Percentiles rank a stretch among this genome's conserved stretches.
Evolutionary conservation across 2,797 vertebrate species (phyloP).

Genomic region (Phataginus tricuspis): DNA sequence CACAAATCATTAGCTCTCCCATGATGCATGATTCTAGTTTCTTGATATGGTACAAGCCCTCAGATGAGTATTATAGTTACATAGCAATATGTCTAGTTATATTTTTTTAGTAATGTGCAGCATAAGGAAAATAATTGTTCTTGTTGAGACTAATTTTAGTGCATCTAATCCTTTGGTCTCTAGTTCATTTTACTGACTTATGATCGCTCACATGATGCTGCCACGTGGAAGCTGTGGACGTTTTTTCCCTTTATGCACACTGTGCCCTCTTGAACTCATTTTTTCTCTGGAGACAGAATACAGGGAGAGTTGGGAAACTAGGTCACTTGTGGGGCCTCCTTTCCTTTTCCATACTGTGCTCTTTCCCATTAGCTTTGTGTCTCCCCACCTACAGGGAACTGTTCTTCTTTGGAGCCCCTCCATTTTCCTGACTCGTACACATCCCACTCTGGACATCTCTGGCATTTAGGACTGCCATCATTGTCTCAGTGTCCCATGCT

Average conservation of each 20-base stretch:
- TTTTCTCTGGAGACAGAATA: neutral
- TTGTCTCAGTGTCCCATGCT: neutral
- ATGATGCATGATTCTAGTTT: neutral
- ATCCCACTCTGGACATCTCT: neutral
- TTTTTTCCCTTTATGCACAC: neutral
- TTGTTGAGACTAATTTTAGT: neutral
- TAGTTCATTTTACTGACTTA: neutral
- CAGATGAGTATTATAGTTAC: neutral
- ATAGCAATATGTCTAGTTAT: neutral
- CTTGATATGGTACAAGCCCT: neutral
- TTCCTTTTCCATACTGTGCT: conserved; percentile 8
- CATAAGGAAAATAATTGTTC: neutral
- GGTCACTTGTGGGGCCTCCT: neutral
- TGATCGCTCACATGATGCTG: neutral
- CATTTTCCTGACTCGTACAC: neutral
- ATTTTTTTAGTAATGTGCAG: neutral
- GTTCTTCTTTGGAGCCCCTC: neutral
- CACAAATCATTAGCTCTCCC: neutral
- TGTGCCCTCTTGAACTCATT: neutral
- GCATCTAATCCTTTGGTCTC: neutral
- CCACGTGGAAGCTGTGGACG: neutral
- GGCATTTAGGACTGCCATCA: neutral
- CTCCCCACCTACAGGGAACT: neutral
- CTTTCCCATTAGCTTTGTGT: conserved; percentile 11
- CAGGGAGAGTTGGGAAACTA: conserved; percentile 29